phyloP scores from a whole-genome alignment of 2,113 vertebrate genomes.

The Datnioides undecimradiatus region DNA sequence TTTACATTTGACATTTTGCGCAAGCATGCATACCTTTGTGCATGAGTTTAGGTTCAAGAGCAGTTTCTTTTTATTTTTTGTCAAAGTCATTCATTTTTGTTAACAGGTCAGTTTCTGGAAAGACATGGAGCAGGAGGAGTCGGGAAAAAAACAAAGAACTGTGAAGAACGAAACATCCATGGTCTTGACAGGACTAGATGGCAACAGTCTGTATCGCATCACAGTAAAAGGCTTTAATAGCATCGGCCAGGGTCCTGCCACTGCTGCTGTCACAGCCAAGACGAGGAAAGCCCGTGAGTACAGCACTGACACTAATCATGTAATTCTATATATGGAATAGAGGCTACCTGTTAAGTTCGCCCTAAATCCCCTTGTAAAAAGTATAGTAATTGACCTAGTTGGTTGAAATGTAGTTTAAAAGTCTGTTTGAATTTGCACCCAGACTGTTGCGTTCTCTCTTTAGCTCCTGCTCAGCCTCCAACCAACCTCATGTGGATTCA shows the following conservation, averaged over 20 bases:
- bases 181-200: conserved; percentile 90
- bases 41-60: background rate
- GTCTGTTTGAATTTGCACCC: conserved; percentile 14
- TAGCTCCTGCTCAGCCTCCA: conserved; percentile 93
- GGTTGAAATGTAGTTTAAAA: conserved; percentile 28
- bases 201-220: conserved; percentile 90
- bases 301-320: conserved; percentile 49
- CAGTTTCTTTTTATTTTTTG: background rate
- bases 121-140: conserved; percentile 91
- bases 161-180: conserved; percentile 90
- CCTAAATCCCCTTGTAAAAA: conserved; percentile 36
- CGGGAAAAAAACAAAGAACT: conserved; percentile 88
- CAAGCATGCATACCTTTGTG: background rate
- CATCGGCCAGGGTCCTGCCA: conserved; percentile 93
- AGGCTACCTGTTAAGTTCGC: conserved; percentile 52
- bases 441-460: conserved; percentile 28
- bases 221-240: conserved; percentile 94
- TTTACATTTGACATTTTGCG: background rate
- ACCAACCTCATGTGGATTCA: conserved; percentile 93
- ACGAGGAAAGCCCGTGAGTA: conserved; percentile 94
- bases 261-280: conserved; percentile 82
- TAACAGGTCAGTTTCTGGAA: conserved; percentile 93
- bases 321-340: conserved; percentile 47
- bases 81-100: conserved; percentile 7
- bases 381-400: conserved; percentile 56